These are phyloP conservation scores for Hybognathus amarus DNA, from an alignment of 2,797 vertebrate genomes.

Conservation along the genomic window DNA sequence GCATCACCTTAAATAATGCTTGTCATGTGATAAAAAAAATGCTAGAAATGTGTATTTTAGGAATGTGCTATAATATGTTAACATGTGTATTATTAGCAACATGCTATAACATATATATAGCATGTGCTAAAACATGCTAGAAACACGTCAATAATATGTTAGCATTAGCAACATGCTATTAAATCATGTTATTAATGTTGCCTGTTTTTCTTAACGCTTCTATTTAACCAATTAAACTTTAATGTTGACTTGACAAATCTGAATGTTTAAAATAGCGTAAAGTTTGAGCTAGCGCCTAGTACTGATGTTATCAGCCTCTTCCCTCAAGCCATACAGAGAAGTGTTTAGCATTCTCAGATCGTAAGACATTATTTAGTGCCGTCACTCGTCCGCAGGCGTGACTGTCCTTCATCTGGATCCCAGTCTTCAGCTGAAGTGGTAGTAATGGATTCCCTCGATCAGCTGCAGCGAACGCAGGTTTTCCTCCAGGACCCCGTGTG, in stretches of 20 bases:
- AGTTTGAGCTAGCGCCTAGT: too few species aligned
- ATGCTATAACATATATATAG: background rate
- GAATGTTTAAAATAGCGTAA: too few species aligned
- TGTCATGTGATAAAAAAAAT: too few species aligned
- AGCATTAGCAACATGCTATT: background rate
- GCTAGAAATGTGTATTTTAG: too few species aligned
- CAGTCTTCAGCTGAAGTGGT: constrained; percentile 37
- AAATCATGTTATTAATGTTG: background rate
- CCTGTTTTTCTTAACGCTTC: background rate
- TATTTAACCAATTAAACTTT: background rate
- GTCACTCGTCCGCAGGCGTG: background rate
- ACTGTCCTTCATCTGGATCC: too few species aligned
- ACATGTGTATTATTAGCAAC: background rate
- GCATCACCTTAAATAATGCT: too few species aligned
- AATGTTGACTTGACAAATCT: too few species aligned
- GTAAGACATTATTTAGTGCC: background rate
- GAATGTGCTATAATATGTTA: too few species aligned
- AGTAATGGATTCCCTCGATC: constrained; percentile 15
- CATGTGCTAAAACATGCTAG: background rate
- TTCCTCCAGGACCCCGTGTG: constrained; percentile 25
- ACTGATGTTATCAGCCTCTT: too few species aligned
- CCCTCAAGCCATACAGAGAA: background rate
- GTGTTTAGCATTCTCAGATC: background rate
- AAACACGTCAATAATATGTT: background rate
- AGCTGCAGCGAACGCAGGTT: constrained; percentile 17